Evolutionary conservation across 2,797 vertebrate species (phyloP), one percentile per base, ranked within the genome.

Genomic region (Rhyacichthys aspro): DNA sequence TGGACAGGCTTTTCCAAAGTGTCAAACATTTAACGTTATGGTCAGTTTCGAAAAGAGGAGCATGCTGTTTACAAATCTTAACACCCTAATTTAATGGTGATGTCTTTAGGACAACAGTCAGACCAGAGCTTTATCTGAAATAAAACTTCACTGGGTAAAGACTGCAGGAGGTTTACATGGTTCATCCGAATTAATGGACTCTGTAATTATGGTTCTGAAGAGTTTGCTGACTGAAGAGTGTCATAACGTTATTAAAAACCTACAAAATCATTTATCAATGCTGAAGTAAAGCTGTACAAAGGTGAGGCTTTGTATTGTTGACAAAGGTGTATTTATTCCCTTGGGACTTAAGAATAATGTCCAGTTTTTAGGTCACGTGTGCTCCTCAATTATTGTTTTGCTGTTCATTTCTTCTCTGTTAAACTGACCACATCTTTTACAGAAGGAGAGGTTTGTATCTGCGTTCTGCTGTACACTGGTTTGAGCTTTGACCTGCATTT

Each of bases 11-110:
- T 43, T 63, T 52, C 45, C n/a, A n/a, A n/a, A 38, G 23, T 56
- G 12, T 18, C 28, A 44, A 55, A 19, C 18, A 2, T 55, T 48
- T 55, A 8, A 48, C 23, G 0, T 46, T 14, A n/a, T 46, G 18
- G 15, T 72, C 41, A 43, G 39, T 74, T 75, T 65, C 15, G 55
- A 33, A 65, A 23, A 64, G 38, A 67, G 33, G 49, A 72, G 38
- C 28, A 9, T 36, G 36, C 16, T 42, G 57, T 67, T 79, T 67
- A 61, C 48, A 63, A 73, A 60, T 10, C 16, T 43, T 39, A 12
- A 45, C 16, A 55, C 7, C 55, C 1, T 55, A 38, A 11, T 14
- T 55, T 32, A 38, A 12, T 49, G 36, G 36, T 12, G 0, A 10
- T 33, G 19, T 1, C 9, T 36, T 36, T 8, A 15, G 1, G 1